Evolutionary conservation across 2,888 invertebrate species (phyloP), one percentile per base, ranked within the genome.

Genomic region (Parnassius glacialis): DNA sequence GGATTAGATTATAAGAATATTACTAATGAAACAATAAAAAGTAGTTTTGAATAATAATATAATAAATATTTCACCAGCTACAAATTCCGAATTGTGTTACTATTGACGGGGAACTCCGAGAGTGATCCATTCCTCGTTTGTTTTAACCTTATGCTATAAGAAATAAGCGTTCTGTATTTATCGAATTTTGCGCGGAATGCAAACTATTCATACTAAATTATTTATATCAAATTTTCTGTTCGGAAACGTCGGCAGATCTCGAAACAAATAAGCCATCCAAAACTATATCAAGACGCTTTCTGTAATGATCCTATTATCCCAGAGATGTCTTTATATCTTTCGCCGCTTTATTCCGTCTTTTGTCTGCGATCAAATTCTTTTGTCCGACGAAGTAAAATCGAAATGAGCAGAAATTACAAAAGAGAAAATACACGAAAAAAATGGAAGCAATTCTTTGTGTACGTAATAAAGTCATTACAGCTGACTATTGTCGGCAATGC

Each of bases 331-430:
- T 55, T 64, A 63, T 65, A 64, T 68, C 67, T 67, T 61, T 59
- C 62, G 65, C 57, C 62, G 66, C 62, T 61, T 68, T 62, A 61
- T 61, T 57, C 57, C 63, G 61, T 54, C 62, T 60, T 64, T 66
- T 68, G 65, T 68, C 65, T 66, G 65, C 59, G 61, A 65, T 66
- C 62, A 58, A 52, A 58, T 55, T 64, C 64, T 65, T 64, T 63
- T 61, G 57, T 55, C 50, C 51, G 34, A 20, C 50, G 54, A 54
- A 60, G 64, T 61, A 62, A 57, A 65, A 58, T 66, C 66, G 59
- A 64, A 66, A 67, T 64, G 65, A 68, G 65, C 66, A 65, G 64
- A 66, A 68, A 68, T 66, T 59, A 66, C 58, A 60, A 66, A 64
- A 55, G 60, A 45, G 56, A 59, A 50, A 61, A 59, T 47, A 57